Evolutionary conservation across 1,140 invertebrate genomes (phyloP).

Genomic region (Eriocheir sinensis): DNA sequence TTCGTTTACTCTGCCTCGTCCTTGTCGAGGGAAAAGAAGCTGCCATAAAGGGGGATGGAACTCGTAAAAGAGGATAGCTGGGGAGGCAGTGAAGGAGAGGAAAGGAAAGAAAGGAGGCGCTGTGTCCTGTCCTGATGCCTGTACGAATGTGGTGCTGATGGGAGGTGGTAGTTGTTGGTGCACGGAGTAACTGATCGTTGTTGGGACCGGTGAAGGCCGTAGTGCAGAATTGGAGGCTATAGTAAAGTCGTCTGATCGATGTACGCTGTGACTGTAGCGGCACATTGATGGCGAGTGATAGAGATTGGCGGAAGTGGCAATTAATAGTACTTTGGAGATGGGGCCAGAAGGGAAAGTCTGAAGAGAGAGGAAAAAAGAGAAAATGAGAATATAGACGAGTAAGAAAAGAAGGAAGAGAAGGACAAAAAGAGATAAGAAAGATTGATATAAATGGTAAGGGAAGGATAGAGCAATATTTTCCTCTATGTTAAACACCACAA

Average conservation of each 20-base stretch:
- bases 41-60: not conserved
- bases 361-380: not conserved
- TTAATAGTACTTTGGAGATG: no score
- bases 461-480: not conserved
- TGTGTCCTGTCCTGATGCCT: not conserved
- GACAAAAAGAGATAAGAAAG: not conserved
- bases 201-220: no score
- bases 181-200: no score
- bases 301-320: not conserved
- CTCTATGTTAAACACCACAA: not conserved
- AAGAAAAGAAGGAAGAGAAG: not conserved
- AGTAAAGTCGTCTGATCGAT: no score
- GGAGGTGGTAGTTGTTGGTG: not conserved
- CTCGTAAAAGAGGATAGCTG: not conserved
- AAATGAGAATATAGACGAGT: not conserved
- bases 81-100: no score
- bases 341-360: no score
- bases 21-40: not conserved
- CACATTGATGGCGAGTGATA: no score
- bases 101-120: not conserved
- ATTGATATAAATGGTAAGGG: not conserved
- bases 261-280: no score
- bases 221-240: no score
- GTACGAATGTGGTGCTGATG: not conserved
- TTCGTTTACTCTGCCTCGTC: not conserved